Base-by-base conservation (phyloP, 92 coral and sea anemone species). In the Phymanthus crucifer region DNA sequence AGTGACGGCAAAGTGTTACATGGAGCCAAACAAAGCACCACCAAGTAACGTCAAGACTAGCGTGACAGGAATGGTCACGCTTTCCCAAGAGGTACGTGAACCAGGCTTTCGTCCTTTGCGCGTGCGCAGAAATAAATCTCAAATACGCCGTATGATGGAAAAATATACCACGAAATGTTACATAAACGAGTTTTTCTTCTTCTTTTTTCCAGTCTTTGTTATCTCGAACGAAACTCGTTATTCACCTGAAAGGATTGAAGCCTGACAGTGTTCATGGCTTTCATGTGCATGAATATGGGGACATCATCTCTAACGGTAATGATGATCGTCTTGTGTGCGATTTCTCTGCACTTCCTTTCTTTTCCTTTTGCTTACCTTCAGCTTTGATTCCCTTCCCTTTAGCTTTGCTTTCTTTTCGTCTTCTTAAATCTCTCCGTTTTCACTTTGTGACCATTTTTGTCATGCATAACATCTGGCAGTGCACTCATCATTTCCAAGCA, bases 211-310 rank as follows among this genome's bases (percentile, higher is more conserved):
- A 74, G 78, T 26, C 27, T 29, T 32, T 29, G 11, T 40, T 23
- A 74, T 19, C 37, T 32, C 67, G 66, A 48, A 74, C 77, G 32
- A 18, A 19, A 47, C 40, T 72, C 77, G 45, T 32, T 61, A 32
- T 72, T 23, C 5, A 34, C 2, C 13, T 72, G 16, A 72, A 36
- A 24, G 56, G 33, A 31, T 24, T 72, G 29, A 72, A 33, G 17
- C 13, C 52, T 17, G 18, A 36, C 58, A 72, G 32, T 11, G 43
- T 34, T 4, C 86, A 86, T 32, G 90, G 90, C 21, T 86, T 86
- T 32, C 90, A 86, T 46, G 71, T 86, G 48, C 90, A 86, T 23
- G 73, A 86, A 24, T 80, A 24, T 40, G 90, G 90, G 6, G 83
- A 86, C 57, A 86, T 72, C 66, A 32, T 75, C 26, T 65, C 82